Evolutionary conservation across 2,888 invertebrate genomes (phyloP), one percentile per base, ranked within the genome.

Genomic region (Platycheirus albimanus): DNA sequence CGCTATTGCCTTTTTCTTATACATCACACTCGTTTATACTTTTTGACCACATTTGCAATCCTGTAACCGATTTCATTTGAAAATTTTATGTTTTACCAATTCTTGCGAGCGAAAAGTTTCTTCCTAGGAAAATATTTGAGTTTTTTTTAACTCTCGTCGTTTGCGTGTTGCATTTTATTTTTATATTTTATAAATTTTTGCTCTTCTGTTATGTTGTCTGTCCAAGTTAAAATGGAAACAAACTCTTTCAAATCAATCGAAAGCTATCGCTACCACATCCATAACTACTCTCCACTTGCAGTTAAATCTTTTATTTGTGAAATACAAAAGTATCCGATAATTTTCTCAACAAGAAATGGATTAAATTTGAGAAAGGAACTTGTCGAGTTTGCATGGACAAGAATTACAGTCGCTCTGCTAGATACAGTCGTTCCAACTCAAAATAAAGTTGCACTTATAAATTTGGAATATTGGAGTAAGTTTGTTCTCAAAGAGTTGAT

Each of bases 191-290:
- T 28, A 20, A 24, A 19, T n/a, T 24, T 1, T 20, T 47, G 17
- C 36, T 38, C n/a, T 4, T 54, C 2, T 36, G 24, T 24, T 24
- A 58, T 58, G 56, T 24, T 58, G 15, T 58, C 56, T 1, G 8
- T 41, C 0, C 56, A 24, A 58, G 3, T 41, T 2, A 58, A 24
- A 15, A 58, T 58, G 56, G 41, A 58, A 58, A 13, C 41, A 0
- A 58, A 41, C 4, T 10, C 56, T 0, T 58, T 28, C 4, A 58
- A 15, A 5, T 24, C 56, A 28, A 58, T 58, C 24, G 56, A 58
- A 41, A 41, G 41, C 56, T 58, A 58, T 41, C 56, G 56, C 41
- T 58, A 58, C 15, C 56, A 58, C 56, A 58, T 58, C 15, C 56
- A 58, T 11, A 58, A 58, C n/a, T 58, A 58, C 7, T 41, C 56